phyloP scores from a whole-genome alignment of 2,113 vertebrate species.

The Porphyrio hochstetteri region DNA sequence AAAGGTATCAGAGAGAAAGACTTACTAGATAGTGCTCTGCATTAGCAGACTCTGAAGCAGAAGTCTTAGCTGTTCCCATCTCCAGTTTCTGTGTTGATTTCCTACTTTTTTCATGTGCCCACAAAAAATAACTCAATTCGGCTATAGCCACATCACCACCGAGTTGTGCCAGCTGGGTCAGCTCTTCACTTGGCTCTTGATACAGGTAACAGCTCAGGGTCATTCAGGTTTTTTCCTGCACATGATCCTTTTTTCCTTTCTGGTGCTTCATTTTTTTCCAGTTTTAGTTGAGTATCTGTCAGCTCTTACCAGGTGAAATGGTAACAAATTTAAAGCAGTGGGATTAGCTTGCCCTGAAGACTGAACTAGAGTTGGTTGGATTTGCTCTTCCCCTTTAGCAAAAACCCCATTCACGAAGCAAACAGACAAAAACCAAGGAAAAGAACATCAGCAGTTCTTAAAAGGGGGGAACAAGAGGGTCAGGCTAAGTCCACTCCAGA shows the following conservation, averaged over 20 bases:
- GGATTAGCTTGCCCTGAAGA: background rate
- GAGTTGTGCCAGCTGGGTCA: background rate
- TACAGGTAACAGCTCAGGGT: background rate
- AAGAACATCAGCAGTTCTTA: background rate
- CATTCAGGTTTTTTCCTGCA: background rate
- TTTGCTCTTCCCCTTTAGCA: background rate
- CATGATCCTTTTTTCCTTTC: background rate
- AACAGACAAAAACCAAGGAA: background rate
- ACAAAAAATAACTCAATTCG: background rate
- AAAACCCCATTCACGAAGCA: background rate
- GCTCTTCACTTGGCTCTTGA: background rate
- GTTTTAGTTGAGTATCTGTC: background rate
- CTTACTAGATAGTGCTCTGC: rapidly evolving
- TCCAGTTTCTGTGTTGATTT: background rate
- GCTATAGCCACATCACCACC: background rate
- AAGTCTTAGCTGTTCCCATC: background rate
- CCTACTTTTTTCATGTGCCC: background rate
- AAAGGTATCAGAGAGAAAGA: background rate
- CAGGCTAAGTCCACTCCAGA: background rate
- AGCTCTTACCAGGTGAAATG: background rate
- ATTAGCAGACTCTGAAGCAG: background rate
- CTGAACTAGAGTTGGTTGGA: background rate
- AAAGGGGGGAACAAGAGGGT: background rate
- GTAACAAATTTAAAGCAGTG: constrained; percentile 4
- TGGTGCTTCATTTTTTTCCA: background rate